Evolutionary conservation across 2,113 vertebrate genomes (phyloP), one percentile per base, ranked within the genome.

Genomic region (Sphaerodactylus townsendi): DNA sequence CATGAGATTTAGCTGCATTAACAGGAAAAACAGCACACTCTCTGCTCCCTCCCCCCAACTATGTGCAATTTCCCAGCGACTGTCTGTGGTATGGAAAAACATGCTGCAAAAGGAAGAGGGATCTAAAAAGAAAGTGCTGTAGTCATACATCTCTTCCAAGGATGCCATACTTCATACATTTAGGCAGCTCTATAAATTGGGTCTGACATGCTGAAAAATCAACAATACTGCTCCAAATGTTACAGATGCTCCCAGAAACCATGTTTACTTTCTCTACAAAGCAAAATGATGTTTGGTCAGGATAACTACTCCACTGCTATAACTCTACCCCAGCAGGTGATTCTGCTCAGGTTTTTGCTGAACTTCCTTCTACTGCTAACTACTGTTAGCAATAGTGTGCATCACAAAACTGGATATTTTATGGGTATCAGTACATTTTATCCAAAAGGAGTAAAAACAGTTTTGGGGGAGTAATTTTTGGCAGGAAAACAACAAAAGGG

Each of bases 1-100:
- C 50, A 30, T 83, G 84, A 87, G 83, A 73, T 62, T 86, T 81
- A 87, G 23, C 74, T 35, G 81, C 86, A 13, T 84, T 86, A 83
- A 84, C 21, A 90, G 88, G 85, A 77, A 86, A 3, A n/a, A 50
- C 39, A 86, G 75, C 19, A 86, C 62, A 28, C 30, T 68, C 85
- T 62, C 59, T 62, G 25, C 21, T 80, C 89, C 77, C 73, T 41
- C 71, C 83, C 80, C 85, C 71, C 79, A 75, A 84, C 35, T 84
- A 48, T 37, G 78, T 35, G n/a, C 71, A 10, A 48, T 87, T 90
- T 89, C 85, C 79, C 92, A 75, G 59, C 64, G 30, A 46, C 66
- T 74, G 28, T 14, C 30, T 50, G 56, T 73, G 30, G 74, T 74
- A 56, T 70, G 44, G 72, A 44, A 66, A 76, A 88, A 87, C 66